Percentiles rank a stretch among this genome's conserved stretches.
phyloP scores from a whole-genome alignment of 2,113 vertebrate species.

The Neomonachus schauinslandi region DNA sequence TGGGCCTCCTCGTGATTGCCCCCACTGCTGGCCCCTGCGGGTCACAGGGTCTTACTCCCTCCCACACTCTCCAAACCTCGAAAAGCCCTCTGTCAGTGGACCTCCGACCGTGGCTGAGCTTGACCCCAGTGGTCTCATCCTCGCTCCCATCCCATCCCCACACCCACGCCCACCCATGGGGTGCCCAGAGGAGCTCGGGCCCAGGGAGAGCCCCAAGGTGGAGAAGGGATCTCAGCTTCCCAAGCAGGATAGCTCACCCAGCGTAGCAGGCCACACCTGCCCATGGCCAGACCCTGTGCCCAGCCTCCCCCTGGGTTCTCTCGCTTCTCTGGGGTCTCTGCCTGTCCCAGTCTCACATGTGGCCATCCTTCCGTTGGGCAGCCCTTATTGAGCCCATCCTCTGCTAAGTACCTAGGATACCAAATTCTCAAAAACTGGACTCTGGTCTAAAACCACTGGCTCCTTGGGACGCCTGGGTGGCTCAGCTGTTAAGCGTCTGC shows the following conservation, averaged over 20 bases:
- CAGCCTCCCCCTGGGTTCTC: background rate
- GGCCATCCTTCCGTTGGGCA: background rate
- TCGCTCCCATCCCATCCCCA: background rate
- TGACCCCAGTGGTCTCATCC: background rate
- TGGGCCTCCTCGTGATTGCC: background rate
- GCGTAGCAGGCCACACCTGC: background rate
- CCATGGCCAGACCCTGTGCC: background rate
- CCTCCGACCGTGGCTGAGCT: background rate
- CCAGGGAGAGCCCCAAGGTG: too few relatives aligned
- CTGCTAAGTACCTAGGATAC: background rate
- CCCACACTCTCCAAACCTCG: background rate
- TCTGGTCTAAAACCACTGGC: background rate
- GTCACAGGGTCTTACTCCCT: background rate
- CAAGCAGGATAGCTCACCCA: background rate
- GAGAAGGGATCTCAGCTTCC: background rate
- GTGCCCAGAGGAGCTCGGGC: background rate
- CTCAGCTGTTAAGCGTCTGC: too few relatives aligned
- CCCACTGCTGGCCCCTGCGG: background rate
- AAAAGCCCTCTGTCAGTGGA: background rate
- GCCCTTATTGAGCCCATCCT: background rate
- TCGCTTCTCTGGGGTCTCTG: background rate
- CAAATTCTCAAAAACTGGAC: background rate
- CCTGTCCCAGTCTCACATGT: background rate
- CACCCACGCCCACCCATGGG: accelerated
- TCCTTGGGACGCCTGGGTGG: background rate